phyloP scores from a whole-genome alignment of 2,888 invertebrate genomes.

The Drosophila kambysellisi region DNA sequence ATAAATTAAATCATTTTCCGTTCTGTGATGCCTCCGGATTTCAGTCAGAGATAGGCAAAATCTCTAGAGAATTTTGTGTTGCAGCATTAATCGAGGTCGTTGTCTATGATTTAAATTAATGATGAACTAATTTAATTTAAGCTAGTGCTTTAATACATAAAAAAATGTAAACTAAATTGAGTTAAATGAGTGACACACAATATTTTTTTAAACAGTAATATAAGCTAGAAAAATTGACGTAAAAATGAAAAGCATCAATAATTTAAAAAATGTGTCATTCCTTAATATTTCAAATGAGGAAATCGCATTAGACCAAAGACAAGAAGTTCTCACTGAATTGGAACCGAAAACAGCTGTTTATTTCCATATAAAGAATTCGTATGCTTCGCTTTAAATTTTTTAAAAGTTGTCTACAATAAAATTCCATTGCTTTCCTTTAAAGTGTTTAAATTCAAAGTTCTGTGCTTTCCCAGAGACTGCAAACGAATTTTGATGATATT shows the following conservation, averaged over 20 bases:
- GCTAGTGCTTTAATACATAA: background rate
- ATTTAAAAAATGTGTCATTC: background rate
- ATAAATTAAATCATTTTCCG: background rate
- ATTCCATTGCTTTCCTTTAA: background rate
- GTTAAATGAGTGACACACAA: background rate
- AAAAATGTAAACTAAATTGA: background rate
- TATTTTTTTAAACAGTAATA: background rate
- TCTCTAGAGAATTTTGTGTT: background rate
- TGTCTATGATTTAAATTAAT: background rate
- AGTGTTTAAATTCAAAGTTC: conserved; percentile 9
- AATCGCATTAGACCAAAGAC: background rate
- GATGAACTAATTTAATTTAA: background rate
- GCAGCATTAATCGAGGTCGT: background rate
- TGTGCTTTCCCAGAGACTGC: conserved; percentile 14
- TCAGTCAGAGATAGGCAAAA: background rate
- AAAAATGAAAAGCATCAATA: background rate
- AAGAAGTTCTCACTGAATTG: background rate
- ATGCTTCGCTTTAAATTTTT: conserved; percentile 2
- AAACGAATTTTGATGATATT: conserved; percentile 53
- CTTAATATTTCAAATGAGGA: background rate
- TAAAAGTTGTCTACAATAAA: conserved; percentile 7
- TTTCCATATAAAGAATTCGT: conserved; percentile 4
- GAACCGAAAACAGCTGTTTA: conserved; percentile 1
- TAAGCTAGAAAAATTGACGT: background rate
- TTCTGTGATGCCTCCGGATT: background rate